Base-by-base conservation (phyloP, 2,888 invertebrate genomes). In the Syrphus vitripennis region DNA sequence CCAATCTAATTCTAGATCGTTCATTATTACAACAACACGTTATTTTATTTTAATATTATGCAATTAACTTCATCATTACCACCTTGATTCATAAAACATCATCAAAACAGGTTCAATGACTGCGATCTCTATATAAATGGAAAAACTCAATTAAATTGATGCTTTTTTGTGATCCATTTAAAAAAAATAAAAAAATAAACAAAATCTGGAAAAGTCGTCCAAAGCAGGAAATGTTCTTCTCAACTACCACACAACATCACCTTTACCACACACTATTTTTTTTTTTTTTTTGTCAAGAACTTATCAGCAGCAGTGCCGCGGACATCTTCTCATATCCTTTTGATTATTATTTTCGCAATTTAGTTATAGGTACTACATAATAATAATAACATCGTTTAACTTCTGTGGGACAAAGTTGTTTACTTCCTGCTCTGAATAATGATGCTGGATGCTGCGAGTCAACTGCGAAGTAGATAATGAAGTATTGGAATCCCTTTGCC, bases 41-140 rank as follows among this genome's bases (percentile, higher is more conserved):
- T 16, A 26, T 12, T 37, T 61, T 63, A n/a, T n/a, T n/a, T n/a
- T 45, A 45, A 61, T 42, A 76, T 76, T 45, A 76, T 76, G 75
- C 61, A 81, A 81, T 70, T 48, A 81, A 21, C 74, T 69, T 40
- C 40, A 40, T 59, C 42, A 29, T 59, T 61, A 40, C 50, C 37
- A 61, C 31, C 48, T 59, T 31, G 57, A 79, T 65, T 55, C n/a
- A 59, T 57, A 24, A 34, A 57, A 29, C 5, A 57, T 19, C 7
- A 34, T 48, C 50, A 16, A 29, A 75, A 70, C 81, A 75, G 75
- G 81, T 81, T 76, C 70, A 81, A 70, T 70, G 69, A 53, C 75
- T 81, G 55, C 63, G 9, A 6, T 31, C 4, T 40, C 31, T 1
- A 61, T n/a, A n/a, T n/a, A 48, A 21, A 29, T 31, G n/a, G 34